Percentiles rank a stretch among this genome's conserved stretches.
Evolutionary conservation across 2,888 invertebrate species (phyloP).

Genomic region (Apamea monoglypha): DNA sequence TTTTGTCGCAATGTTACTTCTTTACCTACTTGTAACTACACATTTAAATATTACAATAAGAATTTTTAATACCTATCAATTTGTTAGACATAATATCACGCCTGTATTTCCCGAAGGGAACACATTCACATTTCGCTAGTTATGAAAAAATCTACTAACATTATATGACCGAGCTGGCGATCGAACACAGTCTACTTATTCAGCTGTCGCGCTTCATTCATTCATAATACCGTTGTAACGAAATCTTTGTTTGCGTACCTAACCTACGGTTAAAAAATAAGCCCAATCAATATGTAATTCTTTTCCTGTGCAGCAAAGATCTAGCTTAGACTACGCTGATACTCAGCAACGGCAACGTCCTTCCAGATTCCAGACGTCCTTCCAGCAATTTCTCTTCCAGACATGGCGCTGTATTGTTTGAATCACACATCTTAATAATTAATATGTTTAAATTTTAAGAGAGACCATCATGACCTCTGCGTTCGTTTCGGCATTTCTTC

Average conservation of each 20-base stretch:
- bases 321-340: not conserved
- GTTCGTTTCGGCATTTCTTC: not conserved
- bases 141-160: not conserved
- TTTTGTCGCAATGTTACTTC: constrained; percentile 61
- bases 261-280: not conserved
- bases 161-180: not conserved
- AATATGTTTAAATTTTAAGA: no score
- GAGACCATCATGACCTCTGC: not conserved
- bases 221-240: not conserved
- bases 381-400: not conserved
- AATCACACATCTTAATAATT: no score
- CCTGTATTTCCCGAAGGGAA: no score
- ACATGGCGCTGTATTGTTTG: not conserved
- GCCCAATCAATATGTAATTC: not conserved
- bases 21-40: constrained; percentile 45
- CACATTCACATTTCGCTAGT: no score
- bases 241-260: not conserved
- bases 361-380: not conserved
- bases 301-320: not conserved
- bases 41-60: not conserved
- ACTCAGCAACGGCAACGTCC: not conserved
- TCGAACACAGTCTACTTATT: not conserved
- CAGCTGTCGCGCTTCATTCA: not conserved
- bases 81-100: not conserved
- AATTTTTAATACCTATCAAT: not conserved